Percentiles rank a stretch among this genome's conserved stretches.
These are phyloP conservation scores for Cremastinae sp. DNA, from an alignment of 2,888 invertebrate species.

Conservation along the genomic window DNA sequence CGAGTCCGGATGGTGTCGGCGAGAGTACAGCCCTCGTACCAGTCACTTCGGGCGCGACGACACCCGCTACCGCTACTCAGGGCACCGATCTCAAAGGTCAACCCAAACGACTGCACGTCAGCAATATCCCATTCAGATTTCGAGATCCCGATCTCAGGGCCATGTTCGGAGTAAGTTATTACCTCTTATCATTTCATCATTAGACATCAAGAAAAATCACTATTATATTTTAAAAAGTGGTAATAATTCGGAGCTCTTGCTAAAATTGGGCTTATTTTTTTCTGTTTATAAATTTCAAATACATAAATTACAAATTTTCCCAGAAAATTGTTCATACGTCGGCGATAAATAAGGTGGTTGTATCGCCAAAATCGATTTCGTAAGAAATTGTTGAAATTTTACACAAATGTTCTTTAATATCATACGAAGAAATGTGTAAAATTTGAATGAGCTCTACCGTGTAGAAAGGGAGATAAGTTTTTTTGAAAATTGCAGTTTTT, in stretches of 20 bases:
- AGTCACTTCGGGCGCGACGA: constrained; percentile 79
- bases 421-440: too few species aligned
- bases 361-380: too few species aligned
- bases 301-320: background rate
- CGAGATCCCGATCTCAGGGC: constrained; percentile 98
- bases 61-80: constrained; percentile 82
- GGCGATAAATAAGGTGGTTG: too few species aligned
- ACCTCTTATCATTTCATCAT: background rate
- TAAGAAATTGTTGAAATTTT: too few species aligned
- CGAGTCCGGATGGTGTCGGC: constrained; percentile 73
- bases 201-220: background rate
- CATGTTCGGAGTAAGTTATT: constrained; percentile 97
- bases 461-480: too few species aligned
- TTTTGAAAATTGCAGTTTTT: too few species aligned
- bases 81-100: constrained; percentile 85
- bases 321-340: too few species aligned
- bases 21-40: constrained; percentile 82
- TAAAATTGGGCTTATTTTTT: background rate
- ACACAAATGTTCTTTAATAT: too few species aligned
- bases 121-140: constrained; percentile 99
- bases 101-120: constrained; percentile 98
- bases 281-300: background rate
- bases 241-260: background rate
- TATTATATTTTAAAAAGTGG: too few species aligned
- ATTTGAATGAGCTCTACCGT: too few species aligned